Base-by-base conservation (phyloP, 1,140 invertebrate genomes). In the Varroa destructor region DNA sequence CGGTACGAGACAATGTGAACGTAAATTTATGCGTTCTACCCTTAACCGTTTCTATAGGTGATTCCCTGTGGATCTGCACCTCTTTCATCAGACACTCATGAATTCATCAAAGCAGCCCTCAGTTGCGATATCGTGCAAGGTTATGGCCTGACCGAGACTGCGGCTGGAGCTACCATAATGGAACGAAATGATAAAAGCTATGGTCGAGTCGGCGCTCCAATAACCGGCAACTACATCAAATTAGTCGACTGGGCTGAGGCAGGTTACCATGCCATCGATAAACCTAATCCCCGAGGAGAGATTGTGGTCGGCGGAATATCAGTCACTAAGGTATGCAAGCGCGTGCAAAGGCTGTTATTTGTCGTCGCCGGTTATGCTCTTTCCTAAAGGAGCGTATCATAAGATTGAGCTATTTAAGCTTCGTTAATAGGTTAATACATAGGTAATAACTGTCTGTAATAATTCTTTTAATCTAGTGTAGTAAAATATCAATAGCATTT, bases 61-160 rank as follows among this genome's bases (percentile, higher is more conserved):
- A 94, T 6, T 83, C 84, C 55, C 82, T 97, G 54, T 84, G 92
- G 42, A 81, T 93, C 71, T 87, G 96, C 96, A 55, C 93, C 95
- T 40, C 82, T 99, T 0, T 90, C 91, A 14, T 86, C 90, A 1
- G 92, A 97, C 77, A 97, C 94, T 10, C 94, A 98, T 78, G 86
- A 89, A 76, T 94, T 97, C 79, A 90, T 97, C 75, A 89, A 93
- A 79, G 86, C 90, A 73, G 95, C 91, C 78, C 84, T 98, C 43
- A 96, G 92, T 78, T 87, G 89, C 61, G 87, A 87, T 56, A 86
- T 98, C 42, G 86, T 90, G 64, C 91, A 95, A 79, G 96, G 94
- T 61, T 99, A 98, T 81, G 95, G 93, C 6, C 84, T 97, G 40
- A 98, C 95, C 1, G 95, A 99, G 84, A 96, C 93, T 12, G 89